Conservation (phyloP, 2,888 invertebrate genomes). For the Lucinisca nassula region DNA sequence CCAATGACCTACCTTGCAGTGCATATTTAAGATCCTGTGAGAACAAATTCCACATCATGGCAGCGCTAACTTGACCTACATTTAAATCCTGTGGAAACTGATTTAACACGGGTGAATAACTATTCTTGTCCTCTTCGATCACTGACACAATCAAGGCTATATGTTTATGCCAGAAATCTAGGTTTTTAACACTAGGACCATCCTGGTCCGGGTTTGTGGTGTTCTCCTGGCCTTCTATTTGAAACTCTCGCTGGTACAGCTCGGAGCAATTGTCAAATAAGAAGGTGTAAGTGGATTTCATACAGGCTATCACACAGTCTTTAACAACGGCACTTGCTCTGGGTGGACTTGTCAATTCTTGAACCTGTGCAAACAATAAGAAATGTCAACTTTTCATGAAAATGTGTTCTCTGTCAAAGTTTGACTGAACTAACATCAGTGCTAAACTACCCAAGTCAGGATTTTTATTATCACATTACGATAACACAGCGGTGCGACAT, state of each 20-base stretch:
- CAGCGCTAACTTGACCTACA: slow-evolving; percentile 98
- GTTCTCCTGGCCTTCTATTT: slow-evolving; percentile 81
- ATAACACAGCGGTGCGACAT: too few relatives aligned
- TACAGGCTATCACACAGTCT: slow-evolving; percentile 99
- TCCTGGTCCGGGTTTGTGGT: slow-evolving; percentile 80
- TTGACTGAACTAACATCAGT: too few relatives aligned
- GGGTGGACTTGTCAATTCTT: slow-evolving; percentile 99
- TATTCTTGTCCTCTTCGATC: slow-evolving; percentile 99
- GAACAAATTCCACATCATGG: slow-evolving; percentile 99
- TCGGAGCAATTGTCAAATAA: slow-evolving; percentile 99
- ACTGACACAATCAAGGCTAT: slow-evolving; percentile 99
- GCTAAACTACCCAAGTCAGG: too few relatives aligned
- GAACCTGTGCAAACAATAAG: slow-evolving; percentile 91
- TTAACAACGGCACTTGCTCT: slow-evolving; percentile 99
- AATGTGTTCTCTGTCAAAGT: too few relatives aligned
- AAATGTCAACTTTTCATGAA: too few relatives aligned
- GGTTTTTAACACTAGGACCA: slow-evolving; percentile 94
- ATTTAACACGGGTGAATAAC: slow-evolving; percentile 99
- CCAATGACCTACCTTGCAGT: slow-evolving; percentile 92
- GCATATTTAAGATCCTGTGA: slow-evolving; percentile 98
- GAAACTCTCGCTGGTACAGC: slow-evolving; percentile 92
- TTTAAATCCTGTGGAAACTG: slow-evolving; percentile 99
- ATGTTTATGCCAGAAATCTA: slow-evolving; percentile 99
- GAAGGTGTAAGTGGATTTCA: slow-evolving; percentile 99
- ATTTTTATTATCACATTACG: too few relatives aligned